These are phyloP conservation scores for Paradoxurus hermaphroditus DNA, from an alignment of 2,113 vertebrate genomes.

Conservation along the genomic window DNA sequence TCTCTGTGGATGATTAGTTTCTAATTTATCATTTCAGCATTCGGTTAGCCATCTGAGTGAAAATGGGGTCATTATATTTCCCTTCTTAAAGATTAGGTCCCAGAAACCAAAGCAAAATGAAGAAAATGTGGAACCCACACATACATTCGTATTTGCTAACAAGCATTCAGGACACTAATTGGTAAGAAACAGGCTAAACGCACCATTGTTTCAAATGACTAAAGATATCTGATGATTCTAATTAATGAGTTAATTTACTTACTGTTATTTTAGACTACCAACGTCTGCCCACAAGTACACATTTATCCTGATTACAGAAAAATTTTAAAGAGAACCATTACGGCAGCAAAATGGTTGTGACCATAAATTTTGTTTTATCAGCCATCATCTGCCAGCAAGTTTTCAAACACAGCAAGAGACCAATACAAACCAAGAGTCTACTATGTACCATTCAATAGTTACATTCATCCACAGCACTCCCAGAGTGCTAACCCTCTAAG, in stretches of 20 bases:
- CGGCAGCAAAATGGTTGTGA: neutral
- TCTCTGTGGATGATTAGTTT: neutral
- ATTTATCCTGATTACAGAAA: neutral
- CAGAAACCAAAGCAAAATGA: neutral
- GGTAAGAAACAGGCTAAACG: neutral
- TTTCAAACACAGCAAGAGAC: neutral
- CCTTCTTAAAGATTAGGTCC: neutral
- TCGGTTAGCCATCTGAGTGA: neutral
- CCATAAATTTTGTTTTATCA: neutral
- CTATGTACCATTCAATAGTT: neutral
- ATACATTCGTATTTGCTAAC: neutral
- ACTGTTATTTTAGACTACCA: neutral
- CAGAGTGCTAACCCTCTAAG: neutral
- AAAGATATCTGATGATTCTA: neutral
- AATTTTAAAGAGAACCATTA: neutral
- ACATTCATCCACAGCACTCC: neutral
- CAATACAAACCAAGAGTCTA: neutral
- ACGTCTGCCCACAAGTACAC: neutral
- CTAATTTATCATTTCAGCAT: neutral
- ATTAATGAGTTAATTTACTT: constrained; percentile 29
- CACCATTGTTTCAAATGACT: neutral
- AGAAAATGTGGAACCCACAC: neutral
- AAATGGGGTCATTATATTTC: neutral
- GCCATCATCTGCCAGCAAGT: neutral
- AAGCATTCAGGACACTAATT: neutral